Base-by-base conservation (phyloP, 1,140 invertebrate genomes). In the Aphelenchoides avenae region DNA sequence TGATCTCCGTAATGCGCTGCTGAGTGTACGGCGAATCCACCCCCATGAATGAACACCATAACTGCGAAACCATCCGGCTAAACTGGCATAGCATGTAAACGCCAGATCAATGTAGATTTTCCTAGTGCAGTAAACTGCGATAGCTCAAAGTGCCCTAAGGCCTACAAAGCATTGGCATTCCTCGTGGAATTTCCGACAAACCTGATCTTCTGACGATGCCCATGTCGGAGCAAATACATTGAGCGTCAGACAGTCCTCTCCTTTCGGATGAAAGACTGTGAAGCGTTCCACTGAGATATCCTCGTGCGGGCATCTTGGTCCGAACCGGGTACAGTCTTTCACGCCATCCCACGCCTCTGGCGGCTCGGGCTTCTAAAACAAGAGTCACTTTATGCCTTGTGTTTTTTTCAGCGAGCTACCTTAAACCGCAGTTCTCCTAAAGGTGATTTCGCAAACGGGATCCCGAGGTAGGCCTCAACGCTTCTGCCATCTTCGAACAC, bases 1-100 rank as follows among this genome's bases (percentile, higher is more conserved):
- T 94, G 89, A 79, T 96, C 95, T 13, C 95, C 85, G 77, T 94
- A 90, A 63, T 95, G 81, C 22, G 89, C 90, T 20, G 87, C 86
- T 3, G 88, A 88, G 20, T 91, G 90, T 30, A 87, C 89, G 76
- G 89, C 91, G 80, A 93, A 97, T 2, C 91, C 90, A 27, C 92
- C 92, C 37, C 92, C 91, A 78, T 89, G 95, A 58, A 95, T 86
- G 90, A 90, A 95, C 29, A 95, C 84, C 85, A 94, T 86, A 18
- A 95, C 90, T 15, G 90, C 87, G 52, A 66, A 88, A 86, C 70
- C 64, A 11, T 55, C 49, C 11, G 36, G 37, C 41, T 34, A n/a
- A n/a, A n/a, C n/a, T n/a, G n/a, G n/a, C n/a, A n/a, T n/a, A n/a
- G n/a, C n/a, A n/a, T n/a, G n/a, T n/a, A n/a, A n/a, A n/a, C n/a